A percentile compares a stretch with the other conserved stretches of the same genome.
Evolutionary conservation across 1,140 invertebrate genomes (phyloP).

Genomic region (Nymphalis io): DNA sequence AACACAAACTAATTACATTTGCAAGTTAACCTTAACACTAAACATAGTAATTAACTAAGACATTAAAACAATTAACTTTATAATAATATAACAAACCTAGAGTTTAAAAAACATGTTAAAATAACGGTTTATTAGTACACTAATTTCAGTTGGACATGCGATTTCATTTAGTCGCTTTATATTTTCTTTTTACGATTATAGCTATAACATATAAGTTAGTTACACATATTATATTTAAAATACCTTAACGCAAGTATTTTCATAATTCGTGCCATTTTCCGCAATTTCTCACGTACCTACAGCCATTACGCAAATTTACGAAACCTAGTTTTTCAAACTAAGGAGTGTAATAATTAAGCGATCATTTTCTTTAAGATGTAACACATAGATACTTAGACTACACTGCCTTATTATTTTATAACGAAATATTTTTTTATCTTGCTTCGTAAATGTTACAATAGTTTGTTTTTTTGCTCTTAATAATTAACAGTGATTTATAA

Average conservation of each 20-base stretch:
- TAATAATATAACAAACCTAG: background rate
- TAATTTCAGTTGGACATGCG: background rate
- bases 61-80: background rate
- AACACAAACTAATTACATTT: slow-evolving; percentile 18
- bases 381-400: slow-evolving; percentile 23
- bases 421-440: background rate
- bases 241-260: background rate
- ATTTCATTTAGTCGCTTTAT: background rate
- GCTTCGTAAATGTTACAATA: background rate
- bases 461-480: background rate
- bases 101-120: background rate
- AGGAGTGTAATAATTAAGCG: slow-evolving; percentile 38
- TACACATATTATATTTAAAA: background rate
- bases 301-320: slow-evolving; percentile 34
- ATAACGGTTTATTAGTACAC: background rate
- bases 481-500: background rate
- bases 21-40: background rate
- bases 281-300: slow-evolving; percentile 45
- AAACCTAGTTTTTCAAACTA: slow-evolving; percentile 36
- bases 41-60: background rate
- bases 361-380: slow-evolving; percentile 39
- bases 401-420: slow-evolving; percentile 6
- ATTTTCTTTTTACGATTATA: background rate
- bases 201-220: background rate
- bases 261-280: slow-evolving; percentile 26